Evolutionary conservation across 37 sponge, comb jelly and placozoan species (phyloP).

Genomic region (Theonella swinhoei): DNA sequence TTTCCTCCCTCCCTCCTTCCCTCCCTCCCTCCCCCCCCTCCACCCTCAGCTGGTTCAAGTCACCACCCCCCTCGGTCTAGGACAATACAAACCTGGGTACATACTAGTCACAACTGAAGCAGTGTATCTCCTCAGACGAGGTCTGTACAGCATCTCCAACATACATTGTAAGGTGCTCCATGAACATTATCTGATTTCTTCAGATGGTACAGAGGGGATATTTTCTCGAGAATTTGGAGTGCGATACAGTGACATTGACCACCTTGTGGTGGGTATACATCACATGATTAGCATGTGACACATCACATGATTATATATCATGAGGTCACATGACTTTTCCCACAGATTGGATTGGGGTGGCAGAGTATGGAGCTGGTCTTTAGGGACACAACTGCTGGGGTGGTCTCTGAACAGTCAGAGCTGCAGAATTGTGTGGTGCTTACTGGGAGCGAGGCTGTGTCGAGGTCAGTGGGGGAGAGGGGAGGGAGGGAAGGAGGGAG

Average conservation of each 20-base stretch:
- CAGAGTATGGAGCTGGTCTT: constrained; percentile 61
- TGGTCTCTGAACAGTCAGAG: neutral
- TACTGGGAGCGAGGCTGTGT: constrained; percentile 72
- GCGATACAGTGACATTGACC: constrained; percentile 27
- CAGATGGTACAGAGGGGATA: constrained; percentile 63
- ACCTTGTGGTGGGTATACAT: constrained; percentile 48
- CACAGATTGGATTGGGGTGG: constrained; percentile 63
- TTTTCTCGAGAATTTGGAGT: constrained; percentile 41
- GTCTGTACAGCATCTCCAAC: too few relatives aligned
- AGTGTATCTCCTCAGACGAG: constrained; percentile 58
- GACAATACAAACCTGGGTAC: constrained; percentile 42
- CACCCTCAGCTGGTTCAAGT: constrained; percentile 65
- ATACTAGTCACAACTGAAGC: constrained; percentile 53
- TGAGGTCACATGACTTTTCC: neutral
- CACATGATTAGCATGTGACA: neutral
- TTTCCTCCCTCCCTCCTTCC: too few relatives aligned
- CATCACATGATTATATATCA: neutral
- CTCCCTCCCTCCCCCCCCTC: too few relatives aligned
- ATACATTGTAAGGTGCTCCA: neutral
- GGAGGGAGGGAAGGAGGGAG: neutral
- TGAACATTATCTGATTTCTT: neutral
- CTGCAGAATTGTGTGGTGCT: constrained; percentile 30
- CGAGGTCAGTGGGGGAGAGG: constrained; percentile 30
- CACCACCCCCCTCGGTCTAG: constrained; percentile 39
- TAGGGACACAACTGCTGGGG: neutral